These are phyloP conservation scores for Pseudorhombus dupliciocellatus DNA, from an alignment of 2,113 vertebrate genomes.

Conservation along the genomic window DNA sequence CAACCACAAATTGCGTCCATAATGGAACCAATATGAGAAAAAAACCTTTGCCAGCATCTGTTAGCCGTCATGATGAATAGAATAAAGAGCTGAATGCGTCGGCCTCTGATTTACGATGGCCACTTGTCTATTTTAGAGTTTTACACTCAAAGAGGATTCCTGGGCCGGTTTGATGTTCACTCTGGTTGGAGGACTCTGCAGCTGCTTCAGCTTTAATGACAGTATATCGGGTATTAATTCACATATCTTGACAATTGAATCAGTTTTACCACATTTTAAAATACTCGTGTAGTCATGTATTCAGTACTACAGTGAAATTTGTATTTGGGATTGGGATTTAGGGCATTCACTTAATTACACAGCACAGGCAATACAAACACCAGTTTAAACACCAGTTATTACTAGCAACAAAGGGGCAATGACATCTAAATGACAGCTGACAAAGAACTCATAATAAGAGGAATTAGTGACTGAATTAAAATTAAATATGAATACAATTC, in stretches of 20 bases:
- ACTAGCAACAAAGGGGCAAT: no score
- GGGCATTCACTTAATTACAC: no score
- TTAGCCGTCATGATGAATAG: conserved; percentile 51
- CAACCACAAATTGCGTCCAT: conserved; percentile 35
- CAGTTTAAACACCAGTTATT: no score
- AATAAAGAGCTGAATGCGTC: conserved; percentile 40
- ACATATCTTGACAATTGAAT: neutral
- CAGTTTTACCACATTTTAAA: neutral
- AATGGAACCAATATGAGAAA: neutral
- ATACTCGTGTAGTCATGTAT: neutral
- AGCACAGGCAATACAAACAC: no score
- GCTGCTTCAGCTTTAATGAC: conserved; percentile 14
- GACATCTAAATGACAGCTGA: no score
- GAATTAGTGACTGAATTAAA: no score
- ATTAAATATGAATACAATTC: no score
- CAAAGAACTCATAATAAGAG: neutral
- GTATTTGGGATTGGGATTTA: no score
- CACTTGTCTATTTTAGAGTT: conserved; percentile 22
- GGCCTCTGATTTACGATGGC: conserved; percentile 43
- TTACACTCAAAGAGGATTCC: conserved; percentile 13
- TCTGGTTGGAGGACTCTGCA: conserved; percentile 16
- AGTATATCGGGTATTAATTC: neutral
- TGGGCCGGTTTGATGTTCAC: conserved; percentile 10
- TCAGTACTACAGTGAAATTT: no score
- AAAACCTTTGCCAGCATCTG: conserved; percentile 21